Conservation (phyloP, 1,140 invertebrate genomes). For the Drosophila auraria region DNA sequence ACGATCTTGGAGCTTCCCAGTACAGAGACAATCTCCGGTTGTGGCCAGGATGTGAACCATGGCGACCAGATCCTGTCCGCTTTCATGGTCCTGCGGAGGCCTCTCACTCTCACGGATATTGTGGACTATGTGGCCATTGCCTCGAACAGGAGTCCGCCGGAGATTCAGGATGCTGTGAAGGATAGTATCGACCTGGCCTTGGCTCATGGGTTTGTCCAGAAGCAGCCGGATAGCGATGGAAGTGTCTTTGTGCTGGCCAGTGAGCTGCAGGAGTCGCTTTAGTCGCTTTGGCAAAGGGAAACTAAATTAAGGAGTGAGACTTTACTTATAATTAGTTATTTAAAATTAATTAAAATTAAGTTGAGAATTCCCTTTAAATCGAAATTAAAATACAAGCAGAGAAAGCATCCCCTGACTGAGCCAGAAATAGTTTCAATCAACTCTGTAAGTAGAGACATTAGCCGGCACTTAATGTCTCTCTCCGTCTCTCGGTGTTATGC, state of each 20-base stretch:
- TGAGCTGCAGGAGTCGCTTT: neutral
- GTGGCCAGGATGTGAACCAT: neutral
- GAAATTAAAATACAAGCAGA: no score
- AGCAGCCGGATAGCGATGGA: neutral
- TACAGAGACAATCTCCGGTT: neutral
- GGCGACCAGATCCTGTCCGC: constrained; percentile 27
- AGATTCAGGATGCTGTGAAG: neutral
- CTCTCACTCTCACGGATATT: constrained; percentile 1
- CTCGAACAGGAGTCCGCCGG: neutral
- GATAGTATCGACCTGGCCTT: neutral
- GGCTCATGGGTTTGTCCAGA: neutral
- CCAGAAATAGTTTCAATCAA: constrained; percentile 1
- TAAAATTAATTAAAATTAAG: no score
- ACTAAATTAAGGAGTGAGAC: constrained; percentile 1
- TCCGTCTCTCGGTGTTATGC: no score
- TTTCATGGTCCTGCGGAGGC: neutral
- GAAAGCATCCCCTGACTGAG: neutral
- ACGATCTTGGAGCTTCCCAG: no score
- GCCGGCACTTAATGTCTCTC: constrained; percentile 1
- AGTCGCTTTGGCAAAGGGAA: no score
- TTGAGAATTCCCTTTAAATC: no score
- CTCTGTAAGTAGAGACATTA: constrained; percentile 6
- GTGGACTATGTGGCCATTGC: constrained; percentile 7
- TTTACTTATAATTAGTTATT: no score
- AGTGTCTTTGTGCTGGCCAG: neutral